Base-by-base conservation (phyloP, 2,888 invertebrate species). In the Drosophila neonasuta region DNA sequence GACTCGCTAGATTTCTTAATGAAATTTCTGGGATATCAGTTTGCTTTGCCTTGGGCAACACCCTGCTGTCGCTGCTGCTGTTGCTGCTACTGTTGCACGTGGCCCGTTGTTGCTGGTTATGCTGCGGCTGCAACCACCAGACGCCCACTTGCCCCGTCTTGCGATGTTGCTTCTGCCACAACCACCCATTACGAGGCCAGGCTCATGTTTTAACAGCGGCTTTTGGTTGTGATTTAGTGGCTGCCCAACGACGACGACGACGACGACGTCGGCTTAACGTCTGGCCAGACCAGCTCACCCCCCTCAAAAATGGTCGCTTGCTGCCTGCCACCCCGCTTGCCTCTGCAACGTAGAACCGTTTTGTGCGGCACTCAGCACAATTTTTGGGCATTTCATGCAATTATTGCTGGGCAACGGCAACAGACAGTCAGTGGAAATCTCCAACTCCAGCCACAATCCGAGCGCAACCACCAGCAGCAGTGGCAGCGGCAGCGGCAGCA, bases 191-290 rank as follows among this genome's bases (percentile, higher is more conserved):
- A 68, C 56, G 54, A 56, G 71, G 64, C 34, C 68, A 67, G 71
- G 74, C 68, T 80, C 86, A 79, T 85, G 85, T 84, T 88, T 80
- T 84, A 83, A 85, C 88, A 85, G 75, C 86, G 83, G 86, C 88
- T 88, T 88, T 86, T 73, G 80, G 86, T 83, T 86, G 87, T 86
- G 86, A 86, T 86, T 86, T 88, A 87, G 83, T 87, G 87, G 80
- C 79, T 70, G 65, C 79, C 75, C 59, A 50, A 68, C 60, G 68
- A 24, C 68, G 63, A 56, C 57, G 57, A 5, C 57, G 39, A 32
- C 48, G 34, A 45, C 48, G 41, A 8, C 50, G 60, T 51, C 52
- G 68, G 86, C 83, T 85, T 80, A 86, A 66, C 71, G 77, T 85
- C 80, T 82, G 86, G 68, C 67, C 71, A 74, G 67, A 74, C 77